These are phyloP conservation scores for Lagorchestes hirsutus DNA, from an alignment of 2,797 vertebrate genomes.

Conservation along the genomic window DNA sequence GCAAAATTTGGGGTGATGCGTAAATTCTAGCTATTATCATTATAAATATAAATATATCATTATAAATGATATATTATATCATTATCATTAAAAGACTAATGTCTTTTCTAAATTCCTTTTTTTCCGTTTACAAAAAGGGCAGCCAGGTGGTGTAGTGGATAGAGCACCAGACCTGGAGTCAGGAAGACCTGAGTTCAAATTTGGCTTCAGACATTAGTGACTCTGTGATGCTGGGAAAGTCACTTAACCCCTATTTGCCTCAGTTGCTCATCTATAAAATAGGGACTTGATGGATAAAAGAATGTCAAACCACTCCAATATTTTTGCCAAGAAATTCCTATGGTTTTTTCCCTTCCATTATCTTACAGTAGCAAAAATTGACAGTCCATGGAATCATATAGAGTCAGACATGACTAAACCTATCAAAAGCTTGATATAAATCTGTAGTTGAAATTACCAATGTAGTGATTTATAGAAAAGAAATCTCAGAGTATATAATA, in stretches of 20 bases:
- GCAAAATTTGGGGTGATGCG: background rate
- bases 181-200: background rate
- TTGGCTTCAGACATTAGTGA: background rate
- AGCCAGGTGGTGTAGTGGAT: background rate
- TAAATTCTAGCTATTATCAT: background rate
- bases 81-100: too few species aligned
- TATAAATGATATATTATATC: too few species aligned
- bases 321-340: background rate
- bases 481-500: slow-evolving; percentile 3
- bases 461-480: background rate
- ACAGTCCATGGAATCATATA: background rate
- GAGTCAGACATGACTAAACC: background rate
- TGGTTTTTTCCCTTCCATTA: too few species aligned
- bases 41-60: too few species aligned
- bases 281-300: background rate
- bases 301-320: background rate
- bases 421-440: slow-evolving; percentile 25
- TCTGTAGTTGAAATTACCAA: slow-evolving; percentile 17
- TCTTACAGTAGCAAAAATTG: too few species aligned
- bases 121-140: background rate
- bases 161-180: background rate
- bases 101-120: background rate
- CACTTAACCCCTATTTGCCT: background rate
- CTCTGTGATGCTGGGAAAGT: background rate
- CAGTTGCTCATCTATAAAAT: background rate